Conservation (phyloP, 2,888 invertebrate species). For the Steinernema scapterisci region DNA sequence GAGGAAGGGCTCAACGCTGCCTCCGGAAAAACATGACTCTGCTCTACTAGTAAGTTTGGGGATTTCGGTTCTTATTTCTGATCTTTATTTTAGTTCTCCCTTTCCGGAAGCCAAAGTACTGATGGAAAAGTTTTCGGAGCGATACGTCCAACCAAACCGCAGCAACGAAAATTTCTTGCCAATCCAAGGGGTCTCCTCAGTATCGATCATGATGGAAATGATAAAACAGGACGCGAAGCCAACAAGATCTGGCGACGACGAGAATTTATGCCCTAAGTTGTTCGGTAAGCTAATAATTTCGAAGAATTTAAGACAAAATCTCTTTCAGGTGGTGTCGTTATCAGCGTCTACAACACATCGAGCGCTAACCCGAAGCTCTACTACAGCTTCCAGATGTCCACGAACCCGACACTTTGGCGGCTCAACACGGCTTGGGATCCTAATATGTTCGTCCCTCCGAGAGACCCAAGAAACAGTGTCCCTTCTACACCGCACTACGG, state of each 20-base stretch:
- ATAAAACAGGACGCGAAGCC: conserved; percentile 11
- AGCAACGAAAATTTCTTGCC: not conserved
- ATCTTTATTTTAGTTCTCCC: not conserved
- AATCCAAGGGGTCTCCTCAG: not conserved
- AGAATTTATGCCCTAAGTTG: not conserved
- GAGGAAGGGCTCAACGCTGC: no score
- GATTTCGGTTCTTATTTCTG: not conserved
- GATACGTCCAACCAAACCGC: not conserved
- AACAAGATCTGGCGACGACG: not conserved
- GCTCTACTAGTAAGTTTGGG: conserved; percentile 6
- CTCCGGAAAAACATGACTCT: not conserved
- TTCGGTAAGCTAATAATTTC: not conserved
- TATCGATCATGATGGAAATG: not conserved
- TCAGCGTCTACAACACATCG: not conserved
- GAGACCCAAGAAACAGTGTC: not conserved
- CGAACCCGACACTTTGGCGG: not conserved
- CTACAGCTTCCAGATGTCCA: conserved; percentile 17
- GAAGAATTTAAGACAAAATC: not conserved
- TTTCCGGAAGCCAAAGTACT: not conserved
- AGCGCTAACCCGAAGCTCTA: not conserved
- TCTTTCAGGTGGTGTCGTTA: conserved; percentile 4
- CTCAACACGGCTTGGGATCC: not conserved
- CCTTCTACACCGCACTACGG: not conserved
- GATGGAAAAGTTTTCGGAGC: not conserved
- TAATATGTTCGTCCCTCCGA: not conserved